Evolutionary conservation across 1,140 invertebrate species (phyloP), one percentile per base, ranked within the genome.

Genomic region (Drosophila funebris): DNA sequence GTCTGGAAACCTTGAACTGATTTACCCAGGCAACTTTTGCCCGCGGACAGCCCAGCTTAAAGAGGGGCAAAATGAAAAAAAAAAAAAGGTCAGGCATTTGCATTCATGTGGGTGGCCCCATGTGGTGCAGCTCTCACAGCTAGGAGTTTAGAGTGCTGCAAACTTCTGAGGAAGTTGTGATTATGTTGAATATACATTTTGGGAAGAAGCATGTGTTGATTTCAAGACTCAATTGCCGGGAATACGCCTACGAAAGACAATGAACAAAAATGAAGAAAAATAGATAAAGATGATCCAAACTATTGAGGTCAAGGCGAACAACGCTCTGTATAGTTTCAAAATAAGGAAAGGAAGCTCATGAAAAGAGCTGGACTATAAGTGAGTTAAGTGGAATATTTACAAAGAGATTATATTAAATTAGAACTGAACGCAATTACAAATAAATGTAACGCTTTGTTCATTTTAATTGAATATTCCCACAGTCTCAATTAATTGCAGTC

Each of bases 1-100:
- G 60, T 66, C 41, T 72, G 56, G 29, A 52, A 57, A 72, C 69
- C 69, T 72, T 72, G 69, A 72, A 72, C 69, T 67, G 53, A 67
- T 58, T 58, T 48, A 56, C 14, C 8, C 60, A 20, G 36, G 36
- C 54, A 43, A 60, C 22, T 67, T 39, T 48, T 27, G 53, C 11
- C 43, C 22, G 60, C 31, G 31, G n/a, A 57, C 20, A 50, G 33
- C n/a, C 18, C 16, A 33, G 13, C 18, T 16, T 46, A 31, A 43
- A 54, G n/a, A 33, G 29, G 24, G 14, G 1, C n/a, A n/a, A n/a
- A n/a, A n/a, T n/a, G n/a, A n/a, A n/a, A n/a, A n/a, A n/a, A 11
- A 48, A 50, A 57, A 18, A 52, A 67, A 72, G 37, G 37, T 71
- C 53, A 67, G 31, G 43, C 24, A 44, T 67, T 52, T 60, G 53